Percentiles rank a stretch among this genome's conserved stretches.
Evolutionary conservation across 1,140 invertebrate genomes (phyloP).

Genomic region (Druon quercuslanigerum): DNA sequence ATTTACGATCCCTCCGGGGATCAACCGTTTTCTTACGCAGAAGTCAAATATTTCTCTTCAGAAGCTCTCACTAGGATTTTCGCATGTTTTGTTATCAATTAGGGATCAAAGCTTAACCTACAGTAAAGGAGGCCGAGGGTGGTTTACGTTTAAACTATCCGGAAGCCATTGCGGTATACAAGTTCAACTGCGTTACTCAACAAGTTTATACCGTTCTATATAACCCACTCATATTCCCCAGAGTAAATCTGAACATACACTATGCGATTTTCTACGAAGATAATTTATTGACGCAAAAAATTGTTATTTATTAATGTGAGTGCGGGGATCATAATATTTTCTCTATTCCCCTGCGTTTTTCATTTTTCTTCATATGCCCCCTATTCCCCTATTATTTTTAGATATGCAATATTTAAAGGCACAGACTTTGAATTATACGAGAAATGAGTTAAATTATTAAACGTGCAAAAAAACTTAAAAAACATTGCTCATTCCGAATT

Average conservation of each 20-base stretch:
- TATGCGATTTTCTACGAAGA: not conserved
- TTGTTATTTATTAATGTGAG: too few species aligned
- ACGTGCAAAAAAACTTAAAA: too few species aligned
- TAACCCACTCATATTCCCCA: not conserved
- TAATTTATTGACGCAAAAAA: not conserved
- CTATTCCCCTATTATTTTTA: too few species aligned
- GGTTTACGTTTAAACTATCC: constrained; percentile 16
- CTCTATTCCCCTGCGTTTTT: too few species aligned
- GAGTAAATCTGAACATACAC: not conserved
- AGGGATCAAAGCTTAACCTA: constrained; percentile 16
- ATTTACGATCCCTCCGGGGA: constrained; percentile 50
- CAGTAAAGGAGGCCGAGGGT: not conserved
- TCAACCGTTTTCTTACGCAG: constrained; percentile 54
- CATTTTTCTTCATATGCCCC: too few species aligned
- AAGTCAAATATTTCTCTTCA: constrained; percentile 54
- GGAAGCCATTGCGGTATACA: constrained; percentile 14
- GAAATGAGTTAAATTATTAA: too few species aligned
- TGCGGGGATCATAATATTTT: too few species aligned
- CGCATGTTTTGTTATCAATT: constrained; percentile 24
- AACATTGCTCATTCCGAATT: too few species aligned
- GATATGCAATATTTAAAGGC: too few species aligned
- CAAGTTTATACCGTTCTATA: constrained; percentile 10
- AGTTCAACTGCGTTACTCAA: constrained; percentile 6
- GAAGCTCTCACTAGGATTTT: constrained; percentile 17
- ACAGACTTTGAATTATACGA: too few species aligned